Conservation (phyloP, 23 tunicate species). For the Ciona savignyi region DNA sequence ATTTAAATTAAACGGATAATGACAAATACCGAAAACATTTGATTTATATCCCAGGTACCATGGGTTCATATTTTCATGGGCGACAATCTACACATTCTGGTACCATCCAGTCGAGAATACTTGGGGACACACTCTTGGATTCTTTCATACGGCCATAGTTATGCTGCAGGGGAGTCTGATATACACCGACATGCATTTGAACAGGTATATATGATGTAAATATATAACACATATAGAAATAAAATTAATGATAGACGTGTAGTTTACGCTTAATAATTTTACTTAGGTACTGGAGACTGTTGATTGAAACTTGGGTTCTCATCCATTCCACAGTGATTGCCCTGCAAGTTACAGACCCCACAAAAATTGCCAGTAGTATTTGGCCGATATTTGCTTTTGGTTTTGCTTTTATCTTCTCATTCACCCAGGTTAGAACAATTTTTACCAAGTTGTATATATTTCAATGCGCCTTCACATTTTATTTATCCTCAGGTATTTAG, state of each 20-base stretch:
- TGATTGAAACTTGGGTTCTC: slow-evolving; percentile 81
- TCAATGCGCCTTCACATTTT: not conserved
- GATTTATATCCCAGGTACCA: slow-evolving; percentile 58
- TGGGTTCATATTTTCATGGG: slow-evolving; percentile 94
- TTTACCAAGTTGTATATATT: not conserved
- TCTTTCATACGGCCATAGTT: slow-evolving; percentile 94
- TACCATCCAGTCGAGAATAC: slow-evolving; percentile 99
- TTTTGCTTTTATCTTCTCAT: slow-evolving; percentile 68
- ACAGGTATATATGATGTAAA: slow-evolving; percentile 53
- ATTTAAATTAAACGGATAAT: not conserved
- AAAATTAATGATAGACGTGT: no score
- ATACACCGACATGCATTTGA: slow-evolving; percentile 83
- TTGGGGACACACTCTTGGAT: slow-evolving; percentile 88
- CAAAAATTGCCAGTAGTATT: slow-evolving; percentile 14
- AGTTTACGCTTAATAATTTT: no score
- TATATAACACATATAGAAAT: no score
- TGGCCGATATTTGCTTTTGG: slow-evolving; percentile 89
- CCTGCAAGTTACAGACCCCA: slow-evolving; percentile 60
- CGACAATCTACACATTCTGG: slow-evolving; percentile 96
- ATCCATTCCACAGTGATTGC: slow-evolving; percentile 77
- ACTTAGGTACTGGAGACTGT: slow-evolving; percentile 73
- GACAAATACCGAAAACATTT: not conserved
- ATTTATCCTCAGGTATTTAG: slow-evolving; percentile 42
- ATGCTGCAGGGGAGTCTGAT: slow-evolving; percentile 96
- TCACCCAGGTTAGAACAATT: slow-evolving; percentile 49